These are phyloP conservation scores for Syrphus vitripennis DNA, from an alignment of 2,888 invertebrate species.

Conservation along the genomic window DNA sequence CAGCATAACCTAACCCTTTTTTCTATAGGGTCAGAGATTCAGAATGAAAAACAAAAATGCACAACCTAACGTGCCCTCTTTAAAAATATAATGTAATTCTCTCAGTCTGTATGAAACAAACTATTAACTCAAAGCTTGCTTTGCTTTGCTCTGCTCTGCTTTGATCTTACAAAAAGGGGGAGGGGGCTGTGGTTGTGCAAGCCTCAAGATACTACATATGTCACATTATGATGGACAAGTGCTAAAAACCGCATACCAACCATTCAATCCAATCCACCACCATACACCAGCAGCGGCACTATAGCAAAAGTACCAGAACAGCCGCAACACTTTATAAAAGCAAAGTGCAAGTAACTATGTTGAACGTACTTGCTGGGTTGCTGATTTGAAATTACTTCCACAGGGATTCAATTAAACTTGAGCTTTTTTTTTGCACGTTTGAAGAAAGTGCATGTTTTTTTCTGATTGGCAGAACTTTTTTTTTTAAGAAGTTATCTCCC, in stretches of 20 bases:
- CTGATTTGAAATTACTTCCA: neutral
- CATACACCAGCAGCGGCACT: neutral
- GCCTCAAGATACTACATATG: constrained; percentile 41
- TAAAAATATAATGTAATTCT: constrained; percentile 21
- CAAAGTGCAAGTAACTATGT: neutral
- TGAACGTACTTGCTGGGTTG: neutral
- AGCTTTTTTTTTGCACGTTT: neutral
- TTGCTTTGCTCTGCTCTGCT: neutral
- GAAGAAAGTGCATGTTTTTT: neutral
- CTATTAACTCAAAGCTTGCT: neutral
- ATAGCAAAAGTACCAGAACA: neutral
- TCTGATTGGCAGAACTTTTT: neutral
- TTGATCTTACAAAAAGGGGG: constrained; percentile 13
- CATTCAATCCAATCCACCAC: neutral
- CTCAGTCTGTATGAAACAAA: neutral
- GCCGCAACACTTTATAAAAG: neutral
- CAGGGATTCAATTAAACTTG: neutral
- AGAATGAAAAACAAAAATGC: neutral
- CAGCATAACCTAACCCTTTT: neutral
- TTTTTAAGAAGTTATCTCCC: neutral
- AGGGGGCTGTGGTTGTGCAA: constrained; percentile 35
- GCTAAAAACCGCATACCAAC: constrained; percentile 49
- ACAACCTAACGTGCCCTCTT: constrained; percentile 25
- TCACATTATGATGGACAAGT: constrained; percentile 57
- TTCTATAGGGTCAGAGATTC: neutral